These are phyloP conservation scores for Leptoteleia sp. DNA, from an alignment of 1,140 invertebrate genomes.

Conservation along the genomic window DNA sequence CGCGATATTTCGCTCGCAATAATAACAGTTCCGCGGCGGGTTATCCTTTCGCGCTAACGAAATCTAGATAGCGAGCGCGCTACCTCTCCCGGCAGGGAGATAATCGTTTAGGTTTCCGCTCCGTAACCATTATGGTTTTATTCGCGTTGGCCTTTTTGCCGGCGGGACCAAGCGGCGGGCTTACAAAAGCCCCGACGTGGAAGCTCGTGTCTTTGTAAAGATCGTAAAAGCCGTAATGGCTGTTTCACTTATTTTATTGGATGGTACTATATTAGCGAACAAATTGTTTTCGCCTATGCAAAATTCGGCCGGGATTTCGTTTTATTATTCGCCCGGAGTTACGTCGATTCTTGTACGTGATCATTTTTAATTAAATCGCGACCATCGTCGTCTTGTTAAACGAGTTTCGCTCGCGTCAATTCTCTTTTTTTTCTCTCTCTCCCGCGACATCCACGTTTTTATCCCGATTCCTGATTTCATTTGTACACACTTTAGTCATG, in stretches of 20 bases:
- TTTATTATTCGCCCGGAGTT: slow-evolving; percentile 24
- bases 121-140: slow-evolving; percentile 62
- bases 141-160: slow-evolving; percentile 55
- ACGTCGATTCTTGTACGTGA: slow-evolving; percentile 1
- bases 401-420: too few relatives aligned
- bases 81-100: slow-evolving; percentile 48
- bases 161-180: slow-evolving; percentile 35
- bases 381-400: neutral
- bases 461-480: too few relatives aligned
- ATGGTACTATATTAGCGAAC: slow-evolving; percentile 42
- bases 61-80: slow-evolving; percentile 61
- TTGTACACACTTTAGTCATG: too few relatives aligned
- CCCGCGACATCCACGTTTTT: too few relatives aligned
- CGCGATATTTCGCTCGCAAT: slow-evolving; percentile 29
- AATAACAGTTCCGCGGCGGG: slow-evolving; percentile 45
- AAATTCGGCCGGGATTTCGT: slow-evolving; percentile 37
- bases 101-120: slow-evolving; percentile 64
- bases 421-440: slow-evolving; percentile 1
- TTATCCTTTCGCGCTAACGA: slow-evolving; percentile 54
- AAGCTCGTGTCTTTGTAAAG: slow-evolving; percentile 46
- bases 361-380: slow-evolving; percentile 17
- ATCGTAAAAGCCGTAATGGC: slow-evolving; percentile 57
- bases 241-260: slow-evolving; percentile 64
- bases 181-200: slow-evolving; percentile 48
- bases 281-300: slow-evolving; percentile 60